These are phyloP conservation scores for Acrocephalus scirpaceus DNA, from an alignment of 2,797 vertebrate species.

Conservation along the genomic window DNA sequence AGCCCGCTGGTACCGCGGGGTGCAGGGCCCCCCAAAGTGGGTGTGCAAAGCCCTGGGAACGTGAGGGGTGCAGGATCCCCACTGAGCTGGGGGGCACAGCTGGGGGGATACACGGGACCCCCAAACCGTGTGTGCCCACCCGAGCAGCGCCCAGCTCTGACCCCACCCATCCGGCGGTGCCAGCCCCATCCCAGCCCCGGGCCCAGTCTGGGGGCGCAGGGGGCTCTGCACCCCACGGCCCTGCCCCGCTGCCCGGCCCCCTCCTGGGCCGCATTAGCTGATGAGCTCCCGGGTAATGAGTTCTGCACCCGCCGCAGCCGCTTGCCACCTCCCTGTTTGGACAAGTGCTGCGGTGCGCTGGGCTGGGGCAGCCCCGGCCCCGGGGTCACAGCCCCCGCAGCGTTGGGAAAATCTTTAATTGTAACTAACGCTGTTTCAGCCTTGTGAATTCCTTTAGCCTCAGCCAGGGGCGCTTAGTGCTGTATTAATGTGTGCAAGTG, in stretches of 20 bases:
- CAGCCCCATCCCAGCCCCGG: background rate
- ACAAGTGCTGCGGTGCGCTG: constrained; percentile 8
- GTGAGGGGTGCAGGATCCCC: background rate
- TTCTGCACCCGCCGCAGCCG: background rate
- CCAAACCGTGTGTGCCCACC: background rate
- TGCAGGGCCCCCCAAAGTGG: background rate
- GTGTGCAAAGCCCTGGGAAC: background rate
- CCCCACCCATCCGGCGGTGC: rapidly evolving
- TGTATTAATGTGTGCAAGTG: background rate
- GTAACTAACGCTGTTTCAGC: background rate
- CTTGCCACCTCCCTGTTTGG: constrained; percentile 27
- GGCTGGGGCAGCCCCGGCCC: rapidly evolving
- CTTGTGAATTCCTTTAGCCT: background rate
- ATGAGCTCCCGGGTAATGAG: constrained; percentile 23
- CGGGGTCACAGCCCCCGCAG: background rate
- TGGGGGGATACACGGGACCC: background rate
- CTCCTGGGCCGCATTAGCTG: constrained; percentile 18
- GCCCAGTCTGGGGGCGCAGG: too few relatives aligned
- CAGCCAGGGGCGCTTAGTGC: background rate
- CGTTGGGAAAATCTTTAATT: background rate
- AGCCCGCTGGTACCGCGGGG: too few relatives aligned
- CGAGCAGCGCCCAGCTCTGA: background rate
- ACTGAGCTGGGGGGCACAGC: background rate
- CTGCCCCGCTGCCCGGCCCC: background rate
- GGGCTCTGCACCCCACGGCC: too few relatives aligned